Evolutionary conservation across 2,113 vertebrate species (phyloP).

Genomic region (Tylochromis polylepis): DNA sequence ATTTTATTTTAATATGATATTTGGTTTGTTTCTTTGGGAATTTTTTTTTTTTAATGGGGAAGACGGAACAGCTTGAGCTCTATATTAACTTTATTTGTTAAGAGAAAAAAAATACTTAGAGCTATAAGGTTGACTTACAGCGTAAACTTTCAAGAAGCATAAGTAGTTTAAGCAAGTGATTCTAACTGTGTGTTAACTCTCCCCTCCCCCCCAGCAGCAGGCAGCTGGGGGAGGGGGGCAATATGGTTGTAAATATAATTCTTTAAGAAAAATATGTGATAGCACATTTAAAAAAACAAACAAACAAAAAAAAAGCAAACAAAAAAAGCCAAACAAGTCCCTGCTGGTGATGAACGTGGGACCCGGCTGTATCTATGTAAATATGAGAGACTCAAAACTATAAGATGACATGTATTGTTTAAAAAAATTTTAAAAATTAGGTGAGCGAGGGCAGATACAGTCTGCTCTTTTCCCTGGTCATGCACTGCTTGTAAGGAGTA

Average conservation of each 20-base stretch:
- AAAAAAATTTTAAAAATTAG: constrained; percentile 23
- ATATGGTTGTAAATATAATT: constrained; percentile 79
- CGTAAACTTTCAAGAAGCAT: constrained; percentile 60
- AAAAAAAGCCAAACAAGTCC: constrained; percentile 52
- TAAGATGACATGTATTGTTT: constrained; percentile 71
- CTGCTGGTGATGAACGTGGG: constrained; percentile 51
- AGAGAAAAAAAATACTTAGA: constrained; percentile 60
- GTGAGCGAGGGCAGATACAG: constrained; percentile 34
- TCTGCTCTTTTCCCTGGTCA: constrained; percentile 57
- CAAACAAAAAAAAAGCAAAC: constrained; percentile 54
- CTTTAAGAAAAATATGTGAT: constrained; percentile 75
- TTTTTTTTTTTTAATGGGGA: constrained; percentile 61
- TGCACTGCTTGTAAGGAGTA: constrained; percentile 77
- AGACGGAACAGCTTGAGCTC: constrained; percentile 67
- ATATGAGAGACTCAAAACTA: constrained; percentile 75
- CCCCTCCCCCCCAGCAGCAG: constrained; percentile 72
- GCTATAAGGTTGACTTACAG: constrained; percentile 72
- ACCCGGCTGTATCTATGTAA: constrained; percentile 73
- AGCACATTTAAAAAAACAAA: constrained; percentile 62
- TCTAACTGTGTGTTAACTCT: constrained; percentile 64
- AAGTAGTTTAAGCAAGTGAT: constrained; percentile 67
- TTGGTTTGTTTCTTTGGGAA: constrained; percentile 49
- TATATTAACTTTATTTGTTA: constrained; percentile 74
- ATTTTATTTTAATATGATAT: constrained; percentile 63
- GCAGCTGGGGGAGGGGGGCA: constrained; percentile 71